These are phyloP conservation scores for Melanostoma mellinum DNA, from an alignment of 2,888 invertebrate genomes.

Conservation along the genomic window DNA sequence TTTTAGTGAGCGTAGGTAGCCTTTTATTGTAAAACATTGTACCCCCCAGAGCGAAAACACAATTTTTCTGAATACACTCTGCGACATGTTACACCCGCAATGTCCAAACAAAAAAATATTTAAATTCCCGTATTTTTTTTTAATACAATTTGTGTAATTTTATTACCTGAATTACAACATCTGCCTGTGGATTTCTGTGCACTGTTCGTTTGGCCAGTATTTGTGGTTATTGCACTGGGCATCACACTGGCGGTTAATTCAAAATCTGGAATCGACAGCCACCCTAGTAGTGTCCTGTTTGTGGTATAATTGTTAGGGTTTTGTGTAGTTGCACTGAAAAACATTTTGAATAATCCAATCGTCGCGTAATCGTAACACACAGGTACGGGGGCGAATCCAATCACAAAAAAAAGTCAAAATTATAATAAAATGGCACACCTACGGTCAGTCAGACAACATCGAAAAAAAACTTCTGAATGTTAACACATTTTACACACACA, in stretches of 20 bases:
- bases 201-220: constrained; percentile 25
- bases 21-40: constrained; percentile 50
- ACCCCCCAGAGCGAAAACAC: constrained; percentile 2
- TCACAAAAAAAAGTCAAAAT: constrained; percentile 4
- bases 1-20: constrained; percentile 44
- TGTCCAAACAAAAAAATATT: constrained; percentile 12
- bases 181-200: constrained; percentile 53
- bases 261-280: constrained; percentile 68
- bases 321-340: constrained; percentile 58
- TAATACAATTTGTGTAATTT: constrained; percentile 55
- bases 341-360: constrained; percentile 41
- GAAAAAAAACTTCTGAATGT: constrained; percentile 22
- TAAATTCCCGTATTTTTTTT: constrained; percentile 9
- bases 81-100: constrained; percentile 43
- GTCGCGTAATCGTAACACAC: not conserved
- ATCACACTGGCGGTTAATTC: constrained; percentile 66
- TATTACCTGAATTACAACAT: constrained; percentile 69
- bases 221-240: constrained; percentile 57
- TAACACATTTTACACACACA: constrained; percentile 51
- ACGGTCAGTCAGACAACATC: not conserved
- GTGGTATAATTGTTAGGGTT: constrained; percentile 53
- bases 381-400: not conserved
- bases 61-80: constrained; percentile 41
- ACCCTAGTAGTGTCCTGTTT: constrained; percentile 56
- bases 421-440: not conserved